Evolutionary conservation across 2,113 vertebrate genomes (phyloP).

Genomic region (Crotalus viridis): DNA sequence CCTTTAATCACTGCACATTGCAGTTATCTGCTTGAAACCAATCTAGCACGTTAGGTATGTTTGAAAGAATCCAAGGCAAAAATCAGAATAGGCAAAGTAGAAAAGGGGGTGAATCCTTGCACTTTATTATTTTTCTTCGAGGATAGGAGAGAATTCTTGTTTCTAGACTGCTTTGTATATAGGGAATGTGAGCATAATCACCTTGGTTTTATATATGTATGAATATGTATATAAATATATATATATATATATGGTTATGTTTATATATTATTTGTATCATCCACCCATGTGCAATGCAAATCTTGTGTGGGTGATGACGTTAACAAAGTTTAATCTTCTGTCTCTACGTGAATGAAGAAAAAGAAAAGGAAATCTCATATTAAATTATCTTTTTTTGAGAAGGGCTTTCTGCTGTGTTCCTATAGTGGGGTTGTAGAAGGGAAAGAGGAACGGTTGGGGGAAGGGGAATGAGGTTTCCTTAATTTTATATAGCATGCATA

Average conservation of each 20-base stretch:
- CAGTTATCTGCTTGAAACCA: conserved; percentile 13
- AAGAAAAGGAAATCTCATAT: conserved; percentile 58
- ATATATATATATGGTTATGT: neutral
- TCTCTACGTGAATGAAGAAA: conserved; percentile 50
- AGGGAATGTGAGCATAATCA: conserved; percentile 57
- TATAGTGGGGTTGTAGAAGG: conserved; percentile 52
- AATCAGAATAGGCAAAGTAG: conserved; percentile 4
- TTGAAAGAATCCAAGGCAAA: conserved; percentile 25
- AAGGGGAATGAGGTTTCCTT: neutral
- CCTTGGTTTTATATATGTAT: conserved; percentile 19
- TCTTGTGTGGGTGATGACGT: conserved; percentile 58
- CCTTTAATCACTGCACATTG: neutral
- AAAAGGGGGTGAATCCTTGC: conserved; percentile 36
- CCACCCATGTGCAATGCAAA: conserved; percentile 64
- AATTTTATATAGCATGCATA: neutral
- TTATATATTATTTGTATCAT: conserved; percentile 27
- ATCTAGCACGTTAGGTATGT: fast-evolving
- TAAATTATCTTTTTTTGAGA: conserved; percentile 79
- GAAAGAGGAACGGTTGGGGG: neutral
- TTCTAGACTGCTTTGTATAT: conserved; percentile 60
- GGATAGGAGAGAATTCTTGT: conserved; percentile 42
- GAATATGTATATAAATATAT: neutral
- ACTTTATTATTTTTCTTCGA: neutral
- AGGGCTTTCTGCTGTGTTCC: conserved; percentile 58
- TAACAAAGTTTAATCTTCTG: conserved; percentile 52